These are phyloP conservation scores for Labroides dimidiatus DNA, from an alignment of 2,797 vertebrate genomes.

Conservation along the genomic window DNA sequence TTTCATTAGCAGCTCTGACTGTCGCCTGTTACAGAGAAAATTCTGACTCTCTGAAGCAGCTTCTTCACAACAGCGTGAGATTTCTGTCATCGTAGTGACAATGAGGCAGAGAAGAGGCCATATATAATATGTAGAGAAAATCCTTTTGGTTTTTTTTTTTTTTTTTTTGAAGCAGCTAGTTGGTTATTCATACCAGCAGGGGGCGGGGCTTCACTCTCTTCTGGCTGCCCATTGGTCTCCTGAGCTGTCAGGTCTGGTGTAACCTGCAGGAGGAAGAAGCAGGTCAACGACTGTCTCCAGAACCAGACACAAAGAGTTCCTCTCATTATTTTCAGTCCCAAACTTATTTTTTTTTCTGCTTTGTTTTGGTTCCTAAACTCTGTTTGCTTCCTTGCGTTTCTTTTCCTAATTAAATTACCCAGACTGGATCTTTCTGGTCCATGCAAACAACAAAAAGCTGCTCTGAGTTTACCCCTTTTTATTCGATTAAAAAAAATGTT, in stretches of 20 bases:
- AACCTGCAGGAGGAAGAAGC: constrained; percentile 31
- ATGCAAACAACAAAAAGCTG: not conserved
- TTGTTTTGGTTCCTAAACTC: not conserved
- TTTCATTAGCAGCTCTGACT: not conserved
- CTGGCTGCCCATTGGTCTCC: constrained; percentile 37
- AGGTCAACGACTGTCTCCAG: constrained; percentile 32
- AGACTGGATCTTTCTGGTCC: not conserved
- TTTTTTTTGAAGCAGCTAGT: not conserved
- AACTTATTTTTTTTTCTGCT: not conserved
- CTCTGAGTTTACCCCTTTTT: not conserved
- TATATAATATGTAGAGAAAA: constrained; percentile 28
- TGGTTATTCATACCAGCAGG: constrained; percentile 54
- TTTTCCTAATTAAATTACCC: not conserved
- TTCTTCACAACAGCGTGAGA: constrained; percentile 49
- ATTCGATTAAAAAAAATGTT: not conserved
- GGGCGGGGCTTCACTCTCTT: constrained; percentile 47
- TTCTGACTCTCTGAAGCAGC: constrained; percentile 4
- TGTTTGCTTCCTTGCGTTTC: not conserved
- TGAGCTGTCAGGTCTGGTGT: constrained; percentile 5
- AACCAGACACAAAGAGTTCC: not conserved
- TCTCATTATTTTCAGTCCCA: not conserved
- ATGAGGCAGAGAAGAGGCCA: constrained; percentile 29
- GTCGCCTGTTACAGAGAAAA: not conserved
- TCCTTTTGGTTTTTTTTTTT: too few species aligned
- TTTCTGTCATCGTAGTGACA: constrained; percentile 32